These are phyloP conservation scores for Daboia siamensis DNA, from an alignment of 2,113 vertebrate species.

Conservation along the genomic window DNA sequence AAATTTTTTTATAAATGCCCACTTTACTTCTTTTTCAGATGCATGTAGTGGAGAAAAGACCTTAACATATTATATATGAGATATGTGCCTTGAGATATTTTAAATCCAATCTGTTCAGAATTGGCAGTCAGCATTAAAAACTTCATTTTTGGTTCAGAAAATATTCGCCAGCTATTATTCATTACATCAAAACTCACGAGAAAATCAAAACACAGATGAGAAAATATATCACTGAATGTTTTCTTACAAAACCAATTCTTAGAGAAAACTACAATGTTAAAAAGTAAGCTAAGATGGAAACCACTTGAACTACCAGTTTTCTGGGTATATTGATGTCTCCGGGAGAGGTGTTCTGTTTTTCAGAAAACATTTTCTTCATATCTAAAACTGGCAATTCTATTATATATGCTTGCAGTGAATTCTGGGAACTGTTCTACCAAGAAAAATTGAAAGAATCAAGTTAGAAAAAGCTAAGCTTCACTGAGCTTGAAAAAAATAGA, in stretches of 20 bases:
- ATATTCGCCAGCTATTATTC: too few relatives aligned
- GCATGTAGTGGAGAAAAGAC: too few relatives aligned
- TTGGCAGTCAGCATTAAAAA: too few relatives aligned
- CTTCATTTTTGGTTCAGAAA: not conserved
- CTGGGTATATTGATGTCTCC: too few relatives aligned
- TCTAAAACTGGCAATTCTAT: not conserved
- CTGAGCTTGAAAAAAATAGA: too few relatives aligned
- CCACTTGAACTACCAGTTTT: not conserved
- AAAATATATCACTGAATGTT: not conserved
- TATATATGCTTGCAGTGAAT: not conserved
- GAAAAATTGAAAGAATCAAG: not conserved
- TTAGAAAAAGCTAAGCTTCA: too few relatives aligned
- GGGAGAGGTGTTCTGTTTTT: not conserved
- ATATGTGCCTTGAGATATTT: too few relatives aligned
- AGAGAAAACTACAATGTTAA: not conserved
- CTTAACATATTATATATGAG: too few relatives aligned
- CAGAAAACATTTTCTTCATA: not conserved
- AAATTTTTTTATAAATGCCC: not conserved
- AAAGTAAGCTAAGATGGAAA: not conserved
- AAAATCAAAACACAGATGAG: too few relatives aligned
- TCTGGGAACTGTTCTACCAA: too few relatives aligned
- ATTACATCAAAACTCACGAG: not conserved
- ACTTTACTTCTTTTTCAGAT: too few relatives aligned
- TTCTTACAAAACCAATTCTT: not conserved
- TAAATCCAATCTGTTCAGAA: too few relatives aligned